A percentile compares a stretch with the other conserved stretches of the same genome.
Conservation (phyloP, 2,888 invertebrate species). For the Nomada lathburiana region DNA sequence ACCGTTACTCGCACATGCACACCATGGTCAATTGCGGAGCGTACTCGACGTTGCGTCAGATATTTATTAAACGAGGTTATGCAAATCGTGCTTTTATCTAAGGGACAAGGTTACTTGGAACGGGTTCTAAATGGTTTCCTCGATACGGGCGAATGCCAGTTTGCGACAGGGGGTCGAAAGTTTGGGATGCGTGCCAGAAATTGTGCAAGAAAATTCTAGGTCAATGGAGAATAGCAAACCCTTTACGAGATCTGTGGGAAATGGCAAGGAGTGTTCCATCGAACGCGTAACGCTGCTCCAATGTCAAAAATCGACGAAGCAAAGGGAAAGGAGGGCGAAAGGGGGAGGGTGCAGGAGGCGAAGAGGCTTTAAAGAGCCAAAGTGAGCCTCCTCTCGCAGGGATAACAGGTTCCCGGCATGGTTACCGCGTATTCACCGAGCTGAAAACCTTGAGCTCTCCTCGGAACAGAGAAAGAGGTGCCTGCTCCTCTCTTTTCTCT, state of each 20-base stretch:
- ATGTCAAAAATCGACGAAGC: conserved; percentile 44
- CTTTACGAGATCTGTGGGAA: too few relatives aligned
- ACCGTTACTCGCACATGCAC: conserved; percentile 28
- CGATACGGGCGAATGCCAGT: not conserved
- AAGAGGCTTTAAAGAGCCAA: conserved; percentile 73
- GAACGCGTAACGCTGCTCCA: not conserved
- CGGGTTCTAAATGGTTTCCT: not conserved
- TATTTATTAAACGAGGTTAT: not conserved
- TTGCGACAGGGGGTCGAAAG: not conserved
- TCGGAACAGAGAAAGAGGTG: conserved; percentile 38
- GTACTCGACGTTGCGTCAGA: conserved; percentile 10
- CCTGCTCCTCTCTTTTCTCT: conserved; percentile 39
- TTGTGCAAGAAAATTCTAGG: not conserved
- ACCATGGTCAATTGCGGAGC: not conserved
- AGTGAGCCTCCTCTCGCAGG: conserved; percentile 63
- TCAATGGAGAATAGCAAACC: too few relatives aligned
- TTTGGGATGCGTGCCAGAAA: not conserved
- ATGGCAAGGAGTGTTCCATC: too few relatives aligned
- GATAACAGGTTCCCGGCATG: conserved; percentile 83
- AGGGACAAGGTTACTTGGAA: not conserved
- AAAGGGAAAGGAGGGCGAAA: conserved; percentile 37
- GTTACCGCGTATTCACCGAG: conserved; percentile 83
- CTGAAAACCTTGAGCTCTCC: conserved; percentile 79
- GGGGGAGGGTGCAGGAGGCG: conserved; percentile 31
- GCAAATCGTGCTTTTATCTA: not conserved